Base-by-base conservation (phyloP, 2,113 vertebrate species). In the Austrofundulus limnaeus region DNA sequence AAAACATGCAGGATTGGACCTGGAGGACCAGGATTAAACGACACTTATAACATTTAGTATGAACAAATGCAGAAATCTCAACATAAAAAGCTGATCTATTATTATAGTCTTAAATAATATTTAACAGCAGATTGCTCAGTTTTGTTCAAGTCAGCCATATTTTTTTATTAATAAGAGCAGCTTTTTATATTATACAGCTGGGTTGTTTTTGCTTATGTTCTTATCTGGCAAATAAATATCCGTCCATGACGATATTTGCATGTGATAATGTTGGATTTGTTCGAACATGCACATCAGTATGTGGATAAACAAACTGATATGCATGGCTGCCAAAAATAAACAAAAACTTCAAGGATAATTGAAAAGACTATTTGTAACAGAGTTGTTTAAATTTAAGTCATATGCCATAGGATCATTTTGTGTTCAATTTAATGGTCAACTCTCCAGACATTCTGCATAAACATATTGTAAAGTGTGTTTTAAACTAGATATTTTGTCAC, bases 321-420 rank as follows among this genome's bases (percentile, higher is more conserved):
- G 47, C 15, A n/a, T 63, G 51, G 49, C 20, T 11, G 28, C 11
- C 20, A 19, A 56, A 45, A 38, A 9, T 17, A 20, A 39, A 21
- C 11, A 14, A 42, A 52, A 31, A 47, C n/a, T 39, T 2, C 19
- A 39, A 64, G 25, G 47, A 14, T 31, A 39, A 2, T 17, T 20
- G 16, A 25, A 43, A 50, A 24, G 51, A 59, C 38, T 23, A 61
- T 45, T 12, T 17, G n/a, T 38, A 45, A 38, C 50, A 78, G 19
- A 28, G 19, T 28, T 43, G 23, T 13, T 51, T 62, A 38, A 31
- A 43, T 23, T 67, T 21, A 4, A 60, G 25, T 19, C 59, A 38
- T 15, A n/a, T 39, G 31, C 19, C 11, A 2, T 10, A 10, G 9
- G 31, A 34, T 34, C 31, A 34, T 34, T 34, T 34, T 34, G 31